Evolutionary conservation across 2,888 invertebrate species (phyloP).

Genomic region (Drosophila subsilvestris): DNA sequence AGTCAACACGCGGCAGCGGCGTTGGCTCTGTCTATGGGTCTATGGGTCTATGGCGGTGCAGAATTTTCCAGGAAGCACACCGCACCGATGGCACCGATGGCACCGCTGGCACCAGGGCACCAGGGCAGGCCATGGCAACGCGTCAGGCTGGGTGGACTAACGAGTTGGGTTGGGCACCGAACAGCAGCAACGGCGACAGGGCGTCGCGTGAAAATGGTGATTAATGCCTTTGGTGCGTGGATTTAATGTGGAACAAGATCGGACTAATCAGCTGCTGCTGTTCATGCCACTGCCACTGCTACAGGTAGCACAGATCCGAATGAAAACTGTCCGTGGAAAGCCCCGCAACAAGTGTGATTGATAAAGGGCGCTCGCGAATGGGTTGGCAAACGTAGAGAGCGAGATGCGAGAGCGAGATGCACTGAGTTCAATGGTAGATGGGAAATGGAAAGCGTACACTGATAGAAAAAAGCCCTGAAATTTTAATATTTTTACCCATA

Average conservation of each 20-base stretch:
- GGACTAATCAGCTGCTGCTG: constrained; percentile 40
- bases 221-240: constrained; percentile 73
- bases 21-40: constrained; percentile 48
- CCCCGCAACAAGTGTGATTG: constrained; percentile 65
- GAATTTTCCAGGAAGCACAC: constrained; percentile 69
- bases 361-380: constrained; percentile 47
- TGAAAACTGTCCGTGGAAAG: constrained; percentile 62
- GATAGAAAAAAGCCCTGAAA: no score
- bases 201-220: constrained; percentile 78
- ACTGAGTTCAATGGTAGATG: not conserved
- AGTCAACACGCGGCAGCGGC: constrained; percentile 67
- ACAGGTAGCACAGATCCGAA: constrained; percentile 56
- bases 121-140: constrained; percentile 45
- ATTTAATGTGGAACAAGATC: constrained; percentile 73
- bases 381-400: not conserved
- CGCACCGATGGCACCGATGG: no score
- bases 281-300: not conserved
- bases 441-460: not conserved
- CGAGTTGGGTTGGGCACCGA: constrained; percentile 38
- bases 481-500: no score
- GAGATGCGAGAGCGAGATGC: no score
- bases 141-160: constrained; percentile 49
- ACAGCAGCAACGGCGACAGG: constrained; percentile 43
- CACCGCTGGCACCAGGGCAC: no score
- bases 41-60: constrained; percentile 5